These are phyloP conservation scores for Acanthosepion esculentum DNA, from an alignment of 2,888 invertebrate species.

Conservation along the genomic window DNA sequence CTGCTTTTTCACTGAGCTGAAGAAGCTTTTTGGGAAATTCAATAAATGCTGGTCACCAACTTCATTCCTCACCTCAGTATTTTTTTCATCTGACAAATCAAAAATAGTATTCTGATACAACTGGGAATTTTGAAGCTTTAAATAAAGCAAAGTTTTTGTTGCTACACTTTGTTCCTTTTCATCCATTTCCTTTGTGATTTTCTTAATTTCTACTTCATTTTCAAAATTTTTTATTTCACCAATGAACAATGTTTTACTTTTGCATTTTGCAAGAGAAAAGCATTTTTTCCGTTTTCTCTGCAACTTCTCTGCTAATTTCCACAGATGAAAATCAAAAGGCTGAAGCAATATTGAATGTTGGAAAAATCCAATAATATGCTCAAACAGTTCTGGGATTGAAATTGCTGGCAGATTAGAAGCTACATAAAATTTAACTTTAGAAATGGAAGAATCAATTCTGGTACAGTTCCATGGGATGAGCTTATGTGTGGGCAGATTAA, in stretches of 20 bases:
- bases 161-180: neutral
- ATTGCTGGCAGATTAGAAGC: neutral
- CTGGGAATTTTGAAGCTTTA: neutral
- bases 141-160: neutral
- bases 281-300: neutral
- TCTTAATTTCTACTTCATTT: too few relatives aligned
- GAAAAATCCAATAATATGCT: neutral
- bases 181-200: neutral
- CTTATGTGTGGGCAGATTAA: neutral
- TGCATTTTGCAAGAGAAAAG: neutral
- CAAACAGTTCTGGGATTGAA: neutral
- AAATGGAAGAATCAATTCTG: neutral
- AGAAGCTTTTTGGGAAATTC: too few relatives aligned
- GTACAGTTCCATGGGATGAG: neutral
- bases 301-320: neutral
- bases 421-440: neutral
- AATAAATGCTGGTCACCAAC: too few relatives aligned
- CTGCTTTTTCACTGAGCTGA: neutral
- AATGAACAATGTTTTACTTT: neutral
- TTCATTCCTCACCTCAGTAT: neutral
- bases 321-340: neutral
- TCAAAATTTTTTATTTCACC: neutral
- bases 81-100: neutral
- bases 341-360: neutral
- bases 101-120: neutral